Percentiles rank a stretch among this genome's conserved stretches.
Evolutionary conservation across 1,140 invertebrate species (phyloP).

Genomic region (Acyrthosiphon pisum): DNA sequence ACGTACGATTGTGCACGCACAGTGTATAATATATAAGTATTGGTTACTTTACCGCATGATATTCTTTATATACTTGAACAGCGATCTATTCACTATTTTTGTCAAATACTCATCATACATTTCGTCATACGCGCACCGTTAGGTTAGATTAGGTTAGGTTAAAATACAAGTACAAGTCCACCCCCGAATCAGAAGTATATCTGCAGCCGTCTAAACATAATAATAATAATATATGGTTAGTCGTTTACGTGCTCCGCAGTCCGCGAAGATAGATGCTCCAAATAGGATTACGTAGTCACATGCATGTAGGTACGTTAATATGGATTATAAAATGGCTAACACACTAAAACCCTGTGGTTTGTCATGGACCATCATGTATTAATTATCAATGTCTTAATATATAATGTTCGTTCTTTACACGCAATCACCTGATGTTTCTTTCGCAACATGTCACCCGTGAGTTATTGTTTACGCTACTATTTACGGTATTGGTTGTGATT

Average conservation of each 20-base stretch:
- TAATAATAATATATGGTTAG: not conserved
- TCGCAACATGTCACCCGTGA: not conserved
- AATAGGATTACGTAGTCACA: not conserved
- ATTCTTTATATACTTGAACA: not conserved
- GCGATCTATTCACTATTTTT: not conserved
- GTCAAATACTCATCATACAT: not conserved
- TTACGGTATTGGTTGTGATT: not conserved
- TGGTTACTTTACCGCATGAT: not conserved
- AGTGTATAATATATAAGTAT: not conserved
- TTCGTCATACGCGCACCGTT: not conserved
- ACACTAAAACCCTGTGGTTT: not conserved
- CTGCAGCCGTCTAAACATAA: not conserved
- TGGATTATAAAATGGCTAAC: too few species aligned
- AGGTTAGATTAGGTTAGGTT: too few species aligned
- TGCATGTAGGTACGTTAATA: too few species aligned
- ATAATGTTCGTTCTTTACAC: not conserved
- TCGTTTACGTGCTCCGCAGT: not conserved
- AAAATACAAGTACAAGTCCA: too few species aligned
- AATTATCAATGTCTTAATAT: not conserved
- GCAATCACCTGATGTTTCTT: not conserved
- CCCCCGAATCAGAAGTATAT: not conserved
- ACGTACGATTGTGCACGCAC: not conserved
- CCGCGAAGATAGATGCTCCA: not conserved
- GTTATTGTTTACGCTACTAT: not conserved
- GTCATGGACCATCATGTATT: not conserved